Evolutionary conservation across 2,797 vertebrate genomes (phyloP), one percentile per base, ranked within the genome.

Genomic region (Brotula barbata): DNA sequence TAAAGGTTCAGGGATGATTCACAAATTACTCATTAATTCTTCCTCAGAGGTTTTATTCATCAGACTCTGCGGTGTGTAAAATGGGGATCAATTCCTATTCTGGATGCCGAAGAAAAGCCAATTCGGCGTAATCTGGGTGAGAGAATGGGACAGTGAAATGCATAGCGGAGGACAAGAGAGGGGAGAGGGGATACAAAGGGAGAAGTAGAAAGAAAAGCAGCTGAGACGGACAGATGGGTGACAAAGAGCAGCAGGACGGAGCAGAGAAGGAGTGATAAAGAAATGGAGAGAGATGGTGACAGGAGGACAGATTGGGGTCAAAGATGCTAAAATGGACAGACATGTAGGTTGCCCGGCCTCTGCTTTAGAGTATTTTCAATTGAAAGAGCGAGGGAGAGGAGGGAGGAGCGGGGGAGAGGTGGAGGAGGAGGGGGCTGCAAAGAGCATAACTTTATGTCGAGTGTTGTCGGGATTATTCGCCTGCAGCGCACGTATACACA

Each of bases 251-350:
- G 50, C 19, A 33, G 60, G 62, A 61, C 31, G 58, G 65, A 39
- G 45, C 19, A 37, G 15, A 51, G 37, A 55, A 67, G 23, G 22
- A 39, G 31, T 33, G 31, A 83, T 50, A 37, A 76, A 41, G 42
- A 56, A 48, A 44, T 17, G 57, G 57, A 66, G 56, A 56, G 50
- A 62, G 64, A 53, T 28, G 65, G 64, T 67, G 71, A 80, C 71
- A 73, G 48, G 52, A 69, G 59, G 69, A 80, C 74, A 85, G 76
- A 86, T 83, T 81, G 78, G 59, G 84, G 81, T 86, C 85, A 84
- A 69, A 70, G 61, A 48, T 43, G 6, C 40, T 54, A 21, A 72
- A 75, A 71, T 36, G 2, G 59, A 68, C 34, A 17, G 13, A 55
- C 56, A 48, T 46, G 62, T 31, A 39, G 20, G 51, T 41, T 28